phyloP scores from a whole-genome alignment of 2,888 invertebrate genomes.

The Artemia sinica region DNA sequence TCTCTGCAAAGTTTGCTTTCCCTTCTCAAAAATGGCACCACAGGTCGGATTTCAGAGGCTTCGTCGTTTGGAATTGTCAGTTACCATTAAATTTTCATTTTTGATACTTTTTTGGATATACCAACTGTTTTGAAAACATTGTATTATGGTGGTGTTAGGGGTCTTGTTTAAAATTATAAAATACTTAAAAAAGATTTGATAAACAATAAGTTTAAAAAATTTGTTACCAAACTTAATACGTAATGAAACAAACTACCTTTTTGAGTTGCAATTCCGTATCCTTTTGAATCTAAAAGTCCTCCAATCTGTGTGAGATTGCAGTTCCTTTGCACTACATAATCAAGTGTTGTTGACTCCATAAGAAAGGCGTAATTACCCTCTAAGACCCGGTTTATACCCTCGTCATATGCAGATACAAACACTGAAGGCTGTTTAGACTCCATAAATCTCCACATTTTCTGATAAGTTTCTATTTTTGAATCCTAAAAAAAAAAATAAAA shows the following conservation, averaged over 20 bases:
- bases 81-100: too few species aligned
- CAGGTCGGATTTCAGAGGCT: too few species aligned
- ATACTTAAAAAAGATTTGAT: too few species aligned
- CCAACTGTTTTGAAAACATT: too few species aligned
- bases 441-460: slow-evolving; percentile 93
- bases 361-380: slow-evolving; percentile 87
- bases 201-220: too few species aligned
- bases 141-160: too few species aligned
- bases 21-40: too few species aligned
- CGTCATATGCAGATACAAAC: slow-evolving; percentile 73
- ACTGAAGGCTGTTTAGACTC: slow-evolving; percentile 57
- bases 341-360: slow-evolving; percentile 95
- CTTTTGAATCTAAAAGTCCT: slow-evolving; percentile 61
- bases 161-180: too few species aligned
- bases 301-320: slow-evolving; percentile 96
- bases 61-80: too few species aligned
- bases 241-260: slow-evolving; percentile 43
- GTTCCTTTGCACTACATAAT: slow-evolving; percentile 82
- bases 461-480: slow-evolving; percentile 73
- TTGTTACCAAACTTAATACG: too few species aligned
- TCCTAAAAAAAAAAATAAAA: slow-evolving; percentile 38
- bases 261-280: slow-evolving; percentile 91
- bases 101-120: too few species aligned
- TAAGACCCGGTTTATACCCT: slow-evolving; percentile 69
- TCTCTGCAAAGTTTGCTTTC: too few species aligned